Percentiles rank a stretch among this genome's conserved stretches.
phyloP scores from a whole-genome alignment of 23 tunicate species.

The Ciona savignyi region DNA sequence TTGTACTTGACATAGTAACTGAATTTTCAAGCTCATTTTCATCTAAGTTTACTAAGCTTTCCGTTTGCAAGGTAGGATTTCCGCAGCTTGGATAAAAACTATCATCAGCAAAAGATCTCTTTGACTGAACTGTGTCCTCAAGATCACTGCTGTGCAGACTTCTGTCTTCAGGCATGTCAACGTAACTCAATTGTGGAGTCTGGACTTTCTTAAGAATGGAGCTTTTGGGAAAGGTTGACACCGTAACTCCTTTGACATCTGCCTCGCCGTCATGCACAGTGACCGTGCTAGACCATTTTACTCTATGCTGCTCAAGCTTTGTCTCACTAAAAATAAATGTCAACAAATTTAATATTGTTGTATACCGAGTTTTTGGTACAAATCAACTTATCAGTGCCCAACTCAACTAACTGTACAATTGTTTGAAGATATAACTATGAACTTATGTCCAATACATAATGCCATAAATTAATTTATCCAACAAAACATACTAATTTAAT shows the following conservation, averaged over 20 bases:
- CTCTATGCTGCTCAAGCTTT: background rate
- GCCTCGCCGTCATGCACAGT: conserved; percentile 8
- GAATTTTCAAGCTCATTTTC: background rate
- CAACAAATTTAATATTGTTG: no score
- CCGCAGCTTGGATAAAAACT: background rate
- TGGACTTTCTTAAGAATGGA: background rate
- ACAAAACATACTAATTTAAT: no score
- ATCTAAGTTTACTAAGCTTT: background rate
- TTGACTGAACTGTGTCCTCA: background rate
- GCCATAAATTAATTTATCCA: no score
- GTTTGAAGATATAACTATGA: no score
- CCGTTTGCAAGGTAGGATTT: background rate
- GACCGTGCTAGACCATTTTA: conserved; percentile 4
- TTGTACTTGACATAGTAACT: background rate
- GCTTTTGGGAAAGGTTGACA: background rate
- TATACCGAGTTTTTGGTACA: no score
- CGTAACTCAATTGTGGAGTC: background rate
- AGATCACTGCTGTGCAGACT: background rate
- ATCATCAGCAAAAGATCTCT: background rate
- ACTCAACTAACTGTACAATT: no score
- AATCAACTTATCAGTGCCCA: no score
- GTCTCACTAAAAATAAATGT: background rate
- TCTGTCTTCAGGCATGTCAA: background rate
- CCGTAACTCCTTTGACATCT: background rate
- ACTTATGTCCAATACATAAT: no score